phyloP scores from a whole-genome alignment of 2,797 vertebrate species.

The Alca torda region DNA sequence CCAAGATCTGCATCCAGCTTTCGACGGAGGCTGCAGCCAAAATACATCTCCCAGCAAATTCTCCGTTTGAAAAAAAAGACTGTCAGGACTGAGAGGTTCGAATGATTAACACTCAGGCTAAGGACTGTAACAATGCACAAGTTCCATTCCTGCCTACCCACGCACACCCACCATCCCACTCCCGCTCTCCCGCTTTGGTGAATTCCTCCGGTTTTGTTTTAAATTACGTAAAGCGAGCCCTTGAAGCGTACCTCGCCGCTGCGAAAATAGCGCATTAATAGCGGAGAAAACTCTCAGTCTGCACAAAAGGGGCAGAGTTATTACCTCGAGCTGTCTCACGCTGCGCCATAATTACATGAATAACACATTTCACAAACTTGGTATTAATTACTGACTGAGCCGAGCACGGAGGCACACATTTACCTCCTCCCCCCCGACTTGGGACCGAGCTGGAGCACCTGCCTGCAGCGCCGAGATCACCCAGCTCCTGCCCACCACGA shows the following conservation, averaged over 20 bases:
- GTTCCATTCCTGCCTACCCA: not conserved
- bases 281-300: not conserved
- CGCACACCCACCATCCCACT: not conserved
- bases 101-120: not conserved
- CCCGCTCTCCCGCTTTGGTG: not conserved
- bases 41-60: not conserved
- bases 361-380: not conserved
- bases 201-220: not conserved
- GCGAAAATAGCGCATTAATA: not conserved
- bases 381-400: not conserved
- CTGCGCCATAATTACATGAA: not conserved
- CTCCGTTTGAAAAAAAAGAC: rapidly evolving
- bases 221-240: not conserved
- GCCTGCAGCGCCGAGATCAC: not conserved
- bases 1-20: not conserved
- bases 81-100: not conserved
- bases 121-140: not conserved
- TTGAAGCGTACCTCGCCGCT: rapidly evolving
- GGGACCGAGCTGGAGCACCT: not conserved
- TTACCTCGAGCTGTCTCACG: not conserved
- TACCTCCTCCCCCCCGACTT: not conserved
- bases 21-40: not conserved
- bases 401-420: not conserved
- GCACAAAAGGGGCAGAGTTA: not conserved
- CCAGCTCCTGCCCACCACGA: not conserved